Evolutionary conservation across 2,888 invertebrate genomes (phyloP).

Genomic region (Drosophila monieri): DNA sequence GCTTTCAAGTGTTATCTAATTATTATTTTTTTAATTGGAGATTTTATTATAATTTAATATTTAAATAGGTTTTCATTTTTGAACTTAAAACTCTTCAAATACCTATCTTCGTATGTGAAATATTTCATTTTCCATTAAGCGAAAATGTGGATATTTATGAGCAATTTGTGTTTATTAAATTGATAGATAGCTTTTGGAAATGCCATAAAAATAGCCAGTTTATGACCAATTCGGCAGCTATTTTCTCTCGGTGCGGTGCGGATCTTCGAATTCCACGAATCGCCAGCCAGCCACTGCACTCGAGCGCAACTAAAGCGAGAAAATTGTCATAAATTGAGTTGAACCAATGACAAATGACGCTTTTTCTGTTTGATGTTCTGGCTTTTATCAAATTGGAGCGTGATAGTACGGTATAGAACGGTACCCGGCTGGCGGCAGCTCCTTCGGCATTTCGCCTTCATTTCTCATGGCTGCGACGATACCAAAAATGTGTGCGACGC

Average conservation of each 20-base stretch:
- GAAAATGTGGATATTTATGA: not conserved
- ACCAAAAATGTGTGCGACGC: not conserved
- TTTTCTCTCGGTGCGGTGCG: slow-evolving; percentile 14
- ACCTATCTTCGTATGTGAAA: not conserved
- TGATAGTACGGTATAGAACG: slow-evolving; percentile 4
- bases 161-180: not conserved
- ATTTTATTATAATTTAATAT: not conserved
- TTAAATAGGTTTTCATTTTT: too few relatives aligned
- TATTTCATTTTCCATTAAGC: not conserved
- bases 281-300: slow-evolving; percentile 22
- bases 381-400: slow-evolving; percentile 69
- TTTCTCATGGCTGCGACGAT: slow-evolving; percentile 14
- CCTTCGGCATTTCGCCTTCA: slow-evolving; percentile 31
- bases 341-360: slow-evolving; percentile 75
- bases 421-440: slow-evolving; percentile 6
- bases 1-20: not conserved
- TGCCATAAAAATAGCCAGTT: not conserved
- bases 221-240: not conserved
- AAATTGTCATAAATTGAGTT: slow-evolving; percentile 71
- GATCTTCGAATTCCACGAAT: slow-evolving; percentile 1
- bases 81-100: not conserved
- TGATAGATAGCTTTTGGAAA: not conserved
- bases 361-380: slow-evolving; percentile 11
- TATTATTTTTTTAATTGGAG: not conserved
- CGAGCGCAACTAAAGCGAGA: slow-evolving; percentile 58